Conservation (phyloP, 2,888 invertebrate species). For the Monopis laevigella region DNA sequence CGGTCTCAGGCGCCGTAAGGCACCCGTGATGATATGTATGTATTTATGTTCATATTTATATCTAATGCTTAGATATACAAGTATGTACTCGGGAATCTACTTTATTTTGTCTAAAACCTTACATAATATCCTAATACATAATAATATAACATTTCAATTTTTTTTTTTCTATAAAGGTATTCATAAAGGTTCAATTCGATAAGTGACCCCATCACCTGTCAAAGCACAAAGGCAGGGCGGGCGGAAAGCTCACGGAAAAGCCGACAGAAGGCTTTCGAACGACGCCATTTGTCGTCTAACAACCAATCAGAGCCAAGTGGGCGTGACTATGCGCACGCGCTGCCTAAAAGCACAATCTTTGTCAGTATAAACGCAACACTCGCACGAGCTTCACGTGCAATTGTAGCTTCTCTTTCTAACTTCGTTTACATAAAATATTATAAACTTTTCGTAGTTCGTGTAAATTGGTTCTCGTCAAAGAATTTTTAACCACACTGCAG, state of each 20-base stretch:
- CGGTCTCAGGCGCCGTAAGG: too few species aligned
- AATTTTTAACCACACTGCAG: too few species aligned
- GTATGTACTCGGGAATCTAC: too few species aligned
- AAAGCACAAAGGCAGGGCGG: conserved; percentile 35
- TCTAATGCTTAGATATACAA: too few species aligned
- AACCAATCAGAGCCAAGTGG: conserved; percentile 39
- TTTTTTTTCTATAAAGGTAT: too few species aligned
- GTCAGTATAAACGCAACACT: conserved; percentile 56
- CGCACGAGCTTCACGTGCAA: conserved; percentile 27
- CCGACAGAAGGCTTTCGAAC: conserved; percentile 40
- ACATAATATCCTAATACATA: too few species aligned
- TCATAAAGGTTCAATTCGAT: too few species aligned
- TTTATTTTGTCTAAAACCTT: too few species aligned
- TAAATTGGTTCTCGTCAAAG: neutral
- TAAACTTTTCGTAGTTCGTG: conserved; percentile 33
- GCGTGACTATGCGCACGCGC: conserved; percentile 56
- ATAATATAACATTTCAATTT: neutral
- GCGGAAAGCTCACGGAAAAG: conserved; percentile 45
- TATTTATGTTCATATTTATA: too few species aligned
- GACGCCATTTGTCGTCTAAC: conserved; percentile 36
- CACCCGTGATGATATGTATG: too few species aligned
- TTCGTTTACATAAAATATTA: conserved; percentile 39
- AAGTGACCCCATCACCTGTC: conserved; percentile 33
- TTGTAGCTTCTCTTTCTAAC: conserved; percentile 21
- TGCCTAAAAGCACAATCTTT: conserved; percentile 34